phyloP scores from a whole-genome alignment of 1,140 invertebrate genomes.

The Thalassaphorura encarpata region DNA sequence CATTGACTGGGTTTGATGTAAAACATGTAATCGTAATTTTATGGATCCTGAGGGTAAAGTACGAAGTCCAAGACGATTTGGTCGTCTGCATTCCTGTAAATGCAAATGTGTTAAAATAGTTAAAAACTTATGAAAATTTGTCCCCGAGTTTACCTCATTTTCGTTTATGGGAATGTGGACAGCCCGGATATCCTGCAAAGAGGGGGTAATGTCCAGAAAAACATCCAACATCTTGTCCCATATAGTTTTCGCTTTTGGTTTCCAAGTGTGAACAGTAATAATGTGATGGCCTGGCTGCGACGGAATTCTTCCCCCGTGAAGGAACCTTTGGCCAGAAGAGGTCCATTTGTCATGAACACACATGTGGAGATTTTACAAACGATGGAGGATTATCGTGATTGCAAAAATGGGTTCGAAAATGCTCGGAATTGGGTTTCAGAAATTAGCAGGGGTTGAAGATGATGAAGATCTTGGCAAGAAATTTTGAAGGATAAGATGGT shows the following conservation, averaged over 20 bases:
- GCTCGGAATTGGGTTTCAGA: not conserved
- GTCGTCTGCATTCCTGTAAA: conserved; percentile 14
- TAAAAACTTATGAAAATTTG: too few species aligned
- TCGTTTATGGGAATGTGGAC: conserved; percentile 14
- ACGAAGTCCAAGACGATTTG: conserved; percentile 20
- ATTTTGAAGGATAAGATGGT: too few species aligned
- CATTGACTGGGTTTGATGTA: conserved; percentile 10
- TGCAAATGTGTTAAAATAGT: not conserved
- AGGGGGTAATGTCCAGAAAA: conserved; percentile 21
- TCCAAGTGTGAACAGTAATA: conserved; percentile 21
- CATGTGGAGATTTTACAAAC: not conserved
- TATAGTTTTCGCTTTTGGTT: conserved; percentile 7
- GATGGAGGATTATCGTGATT: not conserved
- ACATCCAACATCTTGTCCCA: conserved; percentile 17
- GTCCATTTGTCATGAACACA: not conserved
- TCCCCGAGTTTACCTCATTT: conserved; percentile 15
- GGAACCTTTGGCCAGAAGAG: too few species aligned
- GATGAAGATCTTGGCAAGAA: too few species aligned
- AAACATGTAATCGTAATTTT: conserved; percentile 14
- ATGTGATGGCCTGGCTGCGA: conserved; percentile 11
- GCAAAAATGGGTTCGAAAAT: not conserved
- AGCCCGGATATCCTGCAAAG: conserved; percentile 18
- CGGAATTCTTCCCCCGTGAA: too few species aligned
- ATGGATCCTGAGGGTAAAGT: conserved; percentile 17
- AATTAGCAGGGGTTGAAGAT: too few species aligned